A percentile compares a stretch with the other conserved stretches of the same genome.
Evolutionary conservation across 2,888 invertebrate genomes (phyloP).

Genomic region (Lithophane semibrunnea): DNA sequence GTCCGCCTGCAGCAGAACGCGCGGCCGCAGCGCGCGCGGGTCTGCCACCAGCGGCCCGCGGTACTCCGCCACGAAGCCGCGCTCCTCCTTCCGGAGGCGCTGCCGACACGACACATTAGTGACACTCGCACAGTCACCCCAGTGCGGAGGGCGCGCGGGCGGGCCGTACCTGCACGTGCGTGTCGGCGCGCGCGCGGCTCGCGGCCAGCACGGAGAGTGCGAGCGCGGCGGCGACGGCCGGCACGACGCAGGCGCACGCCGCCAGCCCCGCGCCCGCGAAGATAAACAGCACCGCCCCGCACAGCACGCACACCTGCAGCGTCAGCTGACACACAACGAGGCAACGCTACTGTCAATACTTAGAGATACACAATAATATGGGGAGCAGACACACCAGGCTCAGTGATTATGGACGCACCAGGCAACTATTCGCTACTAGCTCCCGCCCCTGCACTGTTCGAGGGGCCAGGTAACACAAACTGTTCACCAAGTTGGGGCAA

Average conservation of each 20-base stretch:
- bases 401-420: not conserved
- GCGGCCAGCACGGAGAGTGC: constrained; percentile 57
- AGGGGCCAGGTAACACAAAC: too few relatives aligned
- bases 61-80: constrained; percentile 86
- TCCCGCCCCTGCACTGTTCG: too few relatives aligned
- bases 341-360: not conserved
- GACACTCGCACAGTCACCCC: too few relatives aligned
- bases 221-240: constrained; percentile 67
- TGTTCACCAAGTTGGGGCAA: too few relatives aligned
- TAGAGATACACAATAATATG: not conserved
- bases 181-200: constrained; percentile 49
- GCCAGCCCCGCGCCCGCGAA: constrained; percentile 89
- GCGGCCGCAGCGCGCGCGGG: constrained; percentile 47
- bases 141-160: constrained; percentile 75
- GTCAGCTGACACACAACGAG: constrained; percentile 71
- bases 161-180: constrained; percentile 58
- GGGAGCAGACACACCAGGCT: not conserved
- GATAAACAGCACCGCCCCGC: constrained; percentile 93
- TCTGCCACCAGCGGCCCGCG: constrained; percentile 65
- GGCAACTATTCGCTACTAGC: too few relatives aligned
- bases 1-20: not conserved
- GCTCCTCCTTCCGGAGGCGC: constrained; percentile 78
- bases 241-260: constrained; percentile 66
- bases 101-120: constrained; percentile 4
- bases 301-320: constrained; percentile 88